Evolutionary conservation across 2,797 vertebrate species (phyloP), one percentile per base, ranked within the genome.

Genomic region (Antrozous pallidus): DNA sequence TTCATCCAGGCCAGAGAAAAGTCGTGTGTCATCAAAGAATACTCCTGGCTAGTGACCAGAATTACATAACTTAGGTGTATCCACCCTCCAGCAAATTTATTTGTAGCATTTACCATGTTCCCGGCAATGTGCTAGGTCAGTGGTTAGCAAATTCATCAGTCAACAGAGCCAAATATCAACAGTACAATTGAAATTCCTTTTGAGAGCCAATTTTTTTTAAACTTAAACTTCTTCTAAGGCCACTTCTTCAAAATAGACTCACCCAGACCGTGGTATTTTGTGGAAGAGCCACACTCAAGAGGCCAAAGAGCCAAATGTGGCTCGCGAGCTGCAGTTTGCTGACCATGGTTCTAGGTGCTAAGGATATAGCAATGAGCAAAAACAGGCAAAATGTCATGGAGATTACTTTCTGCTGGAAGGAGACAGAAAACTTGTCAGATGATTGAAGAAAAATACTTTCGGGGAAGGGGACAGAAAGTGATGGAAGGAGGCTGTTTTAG

Each of bases 381-480:
- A 81, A 16, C 13, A 49, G 70, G 42, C 73, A 82, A 82, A 40
- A 73, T 84, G n/a, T 88, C 40, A 65, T 70, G 67, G 71, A 80
- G 3, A 8, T 92, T 93, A 74, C 42, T 31, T 75, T 95, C 36
- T 87, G 6, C 20, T 65, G 14, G 10, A 22, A 38, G 24, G 61
- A 88, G 47, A 88, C 54, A 61, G 40, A 74, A 95, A 93, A 77
- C 36, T 80, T 91, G 33, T 61, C 67, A 90, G 49, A 51, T n/a
- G 36, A 77, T 51, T 94, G 82, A 88, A 71, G 31, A 83, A 70
- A 90, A 89, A 61, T 69, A 79, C 22, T 85, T 58, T 17, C 69
- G 63, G 42, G 36, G 20, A 67, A 91, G 42, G 49, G 20, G 18
- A 75, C 49, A 65, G 40, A 63, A 91, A 88, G 36, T 80, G 61